Evolutionary conservation across 2,888 invertebrate genomes (phyloP).

Genomic region (Beris chalybata): DNA sequence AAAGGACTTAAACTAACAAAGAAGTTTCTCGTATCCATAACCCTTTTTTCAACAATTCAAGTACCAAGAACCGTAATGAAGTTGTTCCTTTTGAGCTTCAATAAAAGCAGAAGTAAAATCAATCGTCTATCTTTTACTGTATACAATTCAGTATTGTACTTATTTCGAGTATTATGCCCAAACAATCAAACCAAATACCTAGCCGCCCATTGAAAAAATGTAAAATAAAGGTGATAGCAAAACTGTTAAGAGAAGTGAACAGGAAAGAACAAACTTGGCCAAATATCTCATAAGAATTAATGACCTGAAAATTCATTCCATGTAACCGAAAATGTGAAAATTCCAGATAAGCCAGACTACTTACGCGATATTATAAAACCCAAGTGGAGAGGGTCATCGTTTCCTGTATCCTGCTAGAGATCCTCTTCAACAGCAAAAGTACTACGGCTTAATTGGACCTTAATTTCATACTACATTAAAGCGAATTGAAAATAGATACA

Average conservation of each 20-base stretch:
- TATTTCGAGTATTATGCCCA: too few relatives aligned
- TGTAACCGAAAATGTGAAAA: conserved; percentile 32
- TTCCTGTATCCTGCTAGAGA: not conserved
- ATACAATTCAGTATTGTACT: too few relatives aligned
- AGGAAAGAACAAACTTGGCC: not conserved
- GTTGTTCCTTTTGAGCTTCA: too few relatives aligned
- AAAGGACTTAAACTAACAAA: too few relatives aligned
- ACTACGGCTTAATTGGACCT: conserved; percentile 31
- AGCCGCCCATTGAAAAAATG: too few relatives aligned
- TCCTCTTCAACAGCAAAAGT: conserved; percentile 6
- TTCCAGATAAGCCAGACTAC: conserved; percentile 20
- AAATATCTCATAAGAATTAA: conserved; percentile 32
- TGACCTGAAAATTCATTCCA: conserved; percentile 29
- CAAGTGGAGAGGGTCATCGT: conserved; percentile 2
- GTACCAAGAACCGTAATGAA: too few relatives aligned
- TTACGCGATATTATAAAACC: conserved; percentile 16
- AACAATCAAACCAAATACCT: too few relatives aligned
- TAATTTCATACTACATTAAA: conserved; percentile 33
- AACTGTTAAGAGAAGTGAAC: conserved; percentile 22
- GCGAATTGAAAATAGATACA: conserved; percentile 15
- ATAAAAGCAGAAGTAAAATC: too few relatives aligned
- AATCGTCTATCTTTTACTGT: too few relatives aligned
- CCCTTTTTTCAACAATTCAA: too few relatives aligned
- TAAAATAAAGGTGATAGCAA: too few relatives aligned
- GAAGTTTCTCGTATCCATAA: too few relatives aligned